phyloP scores from a whole-genome alignment of 2,797 vertebrate species.

The Peromyscus melanophrys region DNA sequence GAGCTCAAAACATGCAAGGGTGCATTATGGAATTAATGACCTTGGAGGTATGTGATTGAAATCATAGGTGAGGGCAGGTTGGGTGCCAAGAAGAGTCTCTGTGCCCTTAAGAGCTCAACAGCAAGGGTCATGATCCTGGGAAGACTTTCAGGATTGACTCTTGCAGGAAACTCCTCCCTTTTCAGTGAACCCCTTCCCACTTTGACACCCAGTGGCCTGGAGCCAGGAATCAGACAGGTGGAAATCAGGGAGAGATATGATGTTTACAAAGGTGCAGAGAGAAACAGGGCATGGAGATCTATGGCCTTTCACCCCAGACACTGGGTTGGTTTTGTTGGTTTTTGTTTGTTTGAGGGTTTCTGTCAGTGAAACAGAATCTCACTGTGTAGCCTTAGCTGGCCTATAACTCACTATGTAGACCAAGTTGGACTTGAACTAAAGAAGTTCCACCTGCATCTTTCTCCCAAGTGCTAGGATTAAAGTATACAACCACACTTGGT shows the following conservation, averaged over 20 bases:
- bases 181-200: neutral
- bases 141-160: neutral
- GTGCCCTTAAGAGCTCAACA: conserved; percentile 76
- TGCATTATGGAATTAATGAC: fast-evolving
- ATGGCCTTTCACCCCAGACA: neutral
- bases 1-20: neutral
- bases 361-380: neutral
- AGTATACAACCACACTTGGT: neutral
- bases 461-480: neutral
- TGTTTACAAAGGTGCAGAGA: neutral
- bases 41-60: neutral
- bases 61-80: fast-evolving
- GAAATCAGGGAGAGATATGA: neutral
- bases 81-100: fast-evolving
- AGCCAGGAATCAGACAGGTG: neutral
- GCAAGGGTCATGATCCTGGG: neutral
- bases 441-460: neutral
- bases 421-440: neutral
- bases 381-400: neutral
- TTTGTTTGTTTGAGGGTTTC: neutral
- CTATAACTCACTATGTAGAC: neutral
- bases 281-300: neutral
- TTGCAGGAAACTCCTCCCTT: neutral
- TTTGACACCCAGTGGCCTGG: neutral
- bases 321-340: neutral